These are phyloP conservation scores for Lottia scabra DNA, from an alignment of 2,888 invertebrate species.

Conservation along the genomic window DNA sequence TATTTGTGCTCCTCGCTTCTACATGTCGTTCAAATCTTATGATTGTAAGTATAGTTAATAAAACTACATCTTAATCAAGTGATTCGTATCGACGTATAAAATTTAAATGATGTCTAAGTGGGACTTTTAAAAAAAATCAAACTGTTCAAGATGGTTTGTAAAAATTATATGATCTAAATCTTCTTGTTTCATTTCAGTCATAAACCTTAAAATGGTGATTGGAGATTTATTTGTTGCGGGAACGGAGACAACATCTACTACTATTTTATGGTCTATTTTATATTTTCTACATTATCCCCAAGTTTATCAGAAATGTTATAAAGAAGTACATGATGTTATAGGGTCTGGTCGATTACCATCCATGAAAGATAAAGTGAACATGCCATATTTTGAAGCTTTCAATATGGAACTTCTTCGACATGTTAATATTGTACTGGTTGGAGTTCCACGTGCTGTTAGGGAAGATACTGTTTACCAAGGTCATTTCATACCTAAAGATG, in stretches of 20 bases:
- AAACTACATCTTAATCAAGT: too few species aligned
- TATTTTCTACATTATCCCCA: constrained; percentile 83
- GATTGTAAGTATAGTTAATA: constrained; percentile 23
- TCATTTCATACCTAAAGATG: constrained; percentile 54
- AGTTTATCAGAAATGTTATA: constrained; percentile 51
- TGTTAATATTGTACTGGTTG: constrained; percentile 44
- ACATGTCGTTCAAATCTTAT: too few species aligned
- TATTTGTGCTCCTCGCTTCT: too few species aligned
- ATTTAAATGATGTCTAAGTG: too few species aligned
- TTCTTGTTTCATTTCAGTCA: constrained; percentile 19
- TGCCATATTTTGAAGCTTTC: constrained; percentile 52
- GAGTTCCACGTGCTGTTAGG: constrained; percentile 39
- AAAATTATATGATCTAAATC: too few species aligned
- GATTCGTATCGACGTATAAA: constrained; percentile 11
- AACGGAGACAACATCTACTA: constrained; percentile 83
- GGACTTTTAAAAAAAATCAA: too few species aligned
- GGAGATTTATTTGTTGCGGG: constrained; percentile 51
- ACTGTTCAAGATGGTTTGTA: too few species aligned
- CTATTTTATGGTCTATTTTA: constrained; percentile 86
- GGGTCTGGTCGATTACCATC: constrained; percentile 44
- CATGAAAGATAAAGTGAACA: constrained; percentile 32
- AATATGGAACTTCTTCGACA: constrained; percentile 51
- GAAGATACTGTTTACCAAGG: constrained; percentile 48
- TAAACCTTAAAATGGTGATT: constrained; percentile 29
- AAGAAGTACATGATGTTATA: constrained; percentile 58